Conservation (phyloP, 2,797 vertebrate species). For the Schizothorax lantsangensis region DNA sequence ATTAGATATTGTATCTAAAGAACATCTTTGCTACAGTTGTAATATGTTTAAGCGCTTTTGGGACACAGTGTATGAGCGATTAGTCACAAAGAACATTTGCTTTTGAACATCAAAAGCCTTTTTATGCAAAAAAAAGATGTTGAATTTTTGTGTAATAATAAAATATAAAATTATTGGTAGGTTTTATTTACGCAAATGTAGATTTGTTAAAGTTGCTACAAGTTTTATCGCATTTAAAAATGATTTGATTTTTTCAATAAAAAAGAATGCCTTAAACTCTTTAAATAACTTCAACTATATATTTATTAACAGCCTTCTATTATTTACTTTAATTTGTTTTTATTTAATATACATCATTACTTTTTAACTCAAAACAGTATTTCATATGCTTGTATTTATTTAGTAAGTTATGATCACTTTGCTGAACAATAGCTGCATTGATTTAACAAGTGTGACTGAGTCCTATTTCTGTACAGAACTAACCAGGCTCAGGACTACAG, state of each 20-base stretch:
- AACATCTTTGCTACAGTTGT: background rate
- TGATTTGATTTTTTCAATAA: background rate
- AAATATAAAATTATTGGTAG: background rate
- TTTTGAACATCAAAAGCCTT: background rate
- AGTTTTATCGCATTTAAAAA: background rate
- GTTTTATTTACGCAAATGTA: background rate
- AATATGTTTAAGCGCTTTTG: background rate
- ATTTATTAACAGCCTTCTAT: too few species aligned
- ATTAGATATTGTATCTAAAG: too few species aligned
- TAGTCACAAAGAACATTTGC: background rate
- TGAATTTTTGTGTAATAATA: background rate
- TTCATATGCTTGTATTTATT: background rate
- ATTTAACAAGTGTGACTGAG: background rate
- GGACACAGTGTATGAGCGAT: background rate
- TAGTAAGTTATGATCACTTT: background rate
- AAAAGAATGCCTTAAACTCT: background rate
- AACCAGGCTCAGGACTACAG: constrained; percentile 57
- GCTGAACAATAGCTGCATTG: background rate
- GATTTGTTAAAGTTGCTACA: background rate
- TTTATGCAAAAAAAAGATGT: background rate
- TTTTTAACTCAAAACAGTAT: background rate
- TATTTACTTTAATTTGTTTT: background rate
- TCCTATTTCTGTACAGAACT: constrained; percentile 40
- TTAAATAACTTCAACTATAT: background rate
- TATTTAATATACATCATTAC: background rate